Base-by-base conservation (phyloP, 2,113 vertebrate genomes). In the Uropsilus gracilis region DNA sequence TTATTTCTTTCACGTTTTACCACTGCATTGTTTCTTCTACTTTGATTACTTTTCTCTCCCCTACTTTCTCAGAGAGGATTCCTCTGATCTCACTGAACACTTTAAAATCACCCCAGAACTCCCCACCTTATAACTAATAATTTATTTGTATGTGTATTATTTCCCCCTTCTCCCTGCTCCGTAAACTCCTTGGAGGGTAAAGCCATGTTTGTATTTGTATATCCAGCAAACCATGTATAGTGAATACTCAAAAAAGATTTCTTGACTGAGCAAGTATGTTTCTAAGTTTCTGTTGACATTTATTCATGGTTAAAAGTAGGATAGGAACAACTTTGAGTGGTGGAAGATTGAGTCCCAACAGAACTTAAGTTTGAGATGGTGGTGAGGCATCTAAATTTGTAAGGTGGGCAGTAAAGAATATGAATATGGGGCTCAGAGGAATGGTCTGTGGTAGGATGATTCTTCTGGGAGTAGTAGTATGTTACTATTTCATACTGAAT, bases 1-100 rank as follows among this genome's bases (percentile, higher is more conserved):
- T 64, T n/a, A 13, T 57, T 22, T 34, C 64, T 72, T 72, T 85
- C 46, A 42, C 10, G 69, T 88, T 71, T 48, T 34, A 55, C 44
- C 42, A 28, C n/a, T 69, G 37, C 9, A 64, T 57, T 34, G 0
- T 61, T 30, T 24, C 82, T 73, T 55, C 30, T 73, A 10, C 59
- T 28, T 55, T 3, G 9, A 8, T 68, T 63, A 24, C 6, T 88
- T 14, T n/a, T 53, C 37, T n/a, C 50, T 75, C 61, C 44, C 3
- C 22, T 37, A 22, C 63, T 96, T 93, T 84, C 44, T 81, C 72
- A 72, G 68, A 46, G 42, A 86, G 44, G 48, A 11, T 22, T 63
- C 50, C 34, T 30, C 37, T 68, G 55, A 22, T 69, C 71, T 81
- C 42, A 34, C 50, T 57, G 32, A 93, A 57, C 64, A 73, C 57